Percentiles rank a stretch among this genome's conserved stretches.
phyloP scores from a whole-genome alignment of 2,797 vertebrate species.

The Argya squamiceps region DNA sequence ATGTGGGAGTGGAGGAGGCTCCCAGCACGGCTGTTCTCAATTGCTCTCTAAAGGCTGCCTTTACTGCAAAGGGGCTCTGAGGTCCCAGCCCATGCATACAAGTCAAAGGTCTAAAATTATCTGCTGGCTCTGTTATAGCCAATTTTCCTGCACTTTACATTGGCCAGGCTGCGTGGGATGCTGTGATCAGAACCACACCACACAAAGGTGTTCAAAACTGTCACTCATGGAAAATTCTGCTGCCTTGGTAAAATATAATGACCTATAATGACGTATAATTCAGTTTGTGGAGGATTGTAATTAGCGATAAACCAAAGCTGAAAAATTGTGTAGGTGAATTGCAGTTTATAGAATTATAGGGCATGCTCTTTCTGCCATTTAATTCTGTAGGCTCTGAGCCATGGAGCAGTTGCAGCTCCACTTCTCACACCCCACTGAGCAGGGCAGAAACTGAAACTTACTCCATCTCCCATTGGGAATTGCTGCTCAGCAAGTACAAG shows the following conservation, averaged over 20 bases:
- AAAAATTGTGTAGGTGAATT: slow-evolving; percentile 18
- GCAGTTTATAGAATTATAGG: slow-evolving; percentile 20
- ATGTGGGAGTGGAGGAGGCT: background rate
- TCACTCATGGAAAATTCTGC: background rate
- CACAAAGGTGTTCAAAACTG: background rate
- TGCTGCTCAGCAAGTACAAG: background rate
- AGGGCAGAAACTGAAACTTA: background rate
- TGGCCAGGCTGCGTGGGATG: background rate
- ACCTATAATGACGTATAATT: background rate
- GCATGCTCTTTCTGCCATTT: background rate
- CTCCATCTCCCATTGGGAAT: background rate
- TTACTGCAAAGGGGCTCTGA: background rate
- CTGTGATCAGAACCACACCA: background rate
- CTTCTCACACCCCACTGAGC: background rate
- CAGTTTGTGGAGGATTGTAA: slow-evolving; percentile 4
- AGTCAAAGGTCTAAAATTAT: slow-evolving; percentile 22
- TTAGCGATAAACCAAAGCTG: background rate
- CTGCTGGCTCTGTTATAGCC: background rate
- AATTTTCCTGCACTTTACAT: background rate
- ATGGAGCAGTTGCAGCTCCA: background rate
- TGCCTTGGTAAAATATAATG: slow-evolving; percentile 11
- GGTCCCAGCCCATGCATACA: background rate
- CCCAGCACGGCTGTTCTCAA: background rate
- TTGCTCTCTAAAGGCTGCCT: background rate
- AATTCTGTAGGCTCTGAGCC: background rate